phyloP scores from a whole-genome alignment of 2,888 invertebrate species.

The Synergus umbraculus region DNA sequence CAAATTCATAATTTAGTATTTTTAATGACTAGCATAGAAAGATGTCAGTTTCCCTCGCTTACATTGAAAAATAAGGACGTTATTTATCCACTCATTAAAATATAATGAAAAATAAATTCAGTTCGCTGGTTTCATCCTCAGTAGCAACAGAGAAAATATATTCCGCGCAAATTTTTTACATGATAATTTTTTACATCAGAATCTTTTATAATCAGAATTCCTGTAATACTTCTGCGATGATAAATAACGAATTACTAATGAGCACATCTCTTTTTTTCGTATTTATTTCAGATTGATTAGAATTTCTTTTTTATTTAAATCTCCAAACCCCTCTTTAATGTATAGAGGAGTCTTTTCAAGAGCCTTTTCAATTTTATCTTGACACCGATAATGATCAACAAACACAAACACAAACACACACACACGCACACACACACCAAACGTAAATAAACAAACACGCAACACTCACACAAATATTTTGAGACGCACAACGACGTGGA shows the following conservation, averaged over 20 bases:
- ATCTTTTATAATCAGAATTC: background rate
- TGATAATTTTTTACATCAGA: background rate
- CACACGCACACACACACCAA: background rate
- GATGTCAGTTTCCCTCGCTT: background rate
- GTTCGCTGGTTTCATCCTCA: background rate
- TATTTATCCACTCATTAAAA: background rate
- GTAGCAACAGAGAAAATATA: background rate
- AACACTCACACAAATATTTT: conserved; percentile 9
- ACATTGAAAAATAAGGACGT: background rate
- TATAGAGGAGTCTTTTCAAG: background rate
- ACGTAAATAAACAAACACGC: conserved; percentile 29
- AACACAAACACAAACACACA: background rate
- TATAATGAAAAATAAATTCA: background rate
- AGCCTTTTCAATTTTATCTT: background rate
- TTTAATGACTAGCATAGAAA: background rate
- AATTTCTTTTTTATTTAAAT: background rate
- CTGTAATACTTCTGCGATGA: background rate
- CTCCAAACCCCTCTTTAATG: background rate
- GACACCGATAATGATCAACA: background rate
- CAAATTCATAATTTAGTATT: no score
- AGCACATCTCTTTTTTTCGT: no score
- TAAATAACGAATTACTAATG: background rate
- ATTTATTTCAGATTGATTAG: no score
- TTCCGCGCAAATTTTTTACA: background rate
- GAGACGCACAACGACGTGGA: conserved; percentile 46